Evolutionary conservation across 2,113 vertebrate species (phyloP).

Genomic region (Pseudolaguvia tuberculata): DNA sequence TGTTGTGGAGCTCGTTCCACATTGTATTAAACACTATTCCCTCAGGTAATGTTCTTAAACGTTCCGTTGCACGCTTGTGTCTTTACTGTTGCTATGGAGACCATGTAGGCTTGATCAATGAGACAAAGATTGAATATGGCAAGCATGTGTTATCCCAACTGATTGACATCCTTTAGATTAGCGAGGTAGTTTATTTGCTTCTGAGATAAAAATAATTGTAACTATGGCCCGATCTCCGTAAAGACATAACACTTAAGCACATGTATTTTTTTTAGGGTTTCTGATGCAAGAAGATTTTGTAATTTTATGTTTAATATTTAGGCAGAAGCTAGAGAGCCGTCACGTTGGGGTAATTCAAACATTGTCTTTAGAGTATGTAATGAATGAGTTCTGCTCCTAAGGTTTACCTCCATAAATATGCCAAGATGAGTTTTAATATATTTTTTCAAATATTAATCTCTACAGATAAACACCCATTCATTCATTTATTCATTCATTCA

Average conservation of each 20-base stretch:
- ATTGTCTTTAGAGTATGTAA: too few relatives aligned
- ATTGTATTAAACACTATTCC: slow-evolving; percentile 40
- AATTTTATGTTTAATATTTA: too few relatives aligned
- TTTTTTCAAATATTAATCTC: too few relatives aligned
- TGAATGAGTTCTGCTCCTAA: too few relatives aligned
- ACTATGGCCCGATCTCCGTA: not conserved
- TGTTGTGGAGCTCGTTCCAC: slow-evolving; percentile 28
- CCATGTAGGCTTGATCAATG: slow-evolving; percentile 46
- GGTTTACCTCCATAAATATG: too few relatives aligned
- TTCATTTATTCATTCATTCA: too few relatives aligned
- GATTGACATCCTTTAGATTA: not conserved
- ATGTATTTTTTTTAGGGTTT: slow-evolving; percentile 12
- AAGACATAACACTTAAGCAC: not conserved
- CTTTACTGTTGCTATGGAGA: slow-evolving; percentile 49
- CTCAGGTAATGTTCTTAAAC: slow-evolving; percentile 38
- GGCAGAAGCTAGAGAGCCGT: too few relatives aligned
- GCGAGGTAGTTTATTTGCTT: not conserved
- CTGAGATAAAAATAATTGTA: not conserved
- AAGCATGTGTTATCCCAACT: slow-evolving; percentile 16
- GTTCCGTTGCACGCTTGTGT: slow-evolving; percentile 42
- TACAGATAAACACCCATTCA: too few relatives aligned
- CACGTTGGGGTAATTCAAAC: too few relatives aligned
- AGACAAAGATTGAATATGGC: slow-evolving; percentile 39
- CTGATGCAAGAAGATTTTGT: slow-evolving; percentile 7
- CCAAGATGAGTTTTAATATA: too few relatives aligned